Conservation (phyloP, 2,888 invertebrate genomes). For the Eurois occulta region DNA sequence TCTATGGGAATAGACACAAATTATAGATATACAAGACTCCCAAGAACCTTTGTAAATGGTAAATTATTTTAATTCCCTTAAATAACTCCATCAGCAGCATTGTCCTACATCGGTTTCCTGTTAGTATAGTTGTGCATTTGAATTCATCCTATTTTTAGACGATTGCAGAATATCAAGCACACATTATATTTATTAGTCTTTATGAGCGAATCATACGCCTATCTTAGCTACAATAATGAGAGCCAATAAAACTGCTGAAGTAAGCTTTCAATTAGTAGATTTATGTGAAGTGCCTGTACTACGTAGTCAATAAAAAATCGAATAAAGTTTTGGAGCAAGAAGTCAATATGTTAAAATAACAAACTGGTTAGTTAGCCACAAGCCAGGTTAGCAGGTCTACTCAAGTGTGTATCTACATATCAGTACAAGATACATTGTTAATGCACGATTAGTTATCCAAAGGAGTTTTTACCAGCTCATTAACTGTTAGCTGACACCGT, state of each 20-base stretch:
- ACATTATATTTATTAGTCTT: conserved; percentile 32
- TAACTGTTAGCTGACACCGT: conserved; percentile 86
- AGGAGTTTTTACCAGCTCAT: conserved; percentile 86
- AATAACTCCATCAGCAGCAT: conserved; percentile 32
- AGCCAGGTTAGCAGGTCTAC: conserved; percentile 48
- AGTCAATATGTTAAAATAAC: not conserved
- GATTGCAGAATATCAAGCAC: conserved; percentile 42
- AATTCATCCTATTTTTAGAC: conserved; percentile 58
- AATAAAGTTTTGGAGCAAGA: not conserved
- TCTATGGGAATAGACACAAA: conserved; percentile 46
- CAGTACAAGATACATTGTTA: conserved; percentile 55
- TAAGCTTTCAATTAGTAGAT: conserved; percentile 10
- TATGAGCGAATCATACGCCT: conserved; percentile 9
- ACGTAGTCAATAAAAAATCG: not conserved
- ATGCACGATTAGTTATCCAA: conserved; percentile 73
- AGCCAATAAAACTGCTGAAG: conserved; percentile 1
- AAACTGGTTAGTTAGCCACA: conserved; percentile 12
- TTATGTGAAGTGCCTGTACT: not conserved
- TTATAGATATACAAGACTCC: not conserved
- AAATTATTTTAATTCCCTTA: conserved; percentile 37
- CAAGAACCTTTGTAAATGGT: conserved; percentile 17
- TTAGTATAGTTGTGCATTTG: conserved; percentile 50
- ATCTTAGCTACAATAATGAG: conserved; percentile 17
- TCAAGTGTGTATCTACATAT: conserved; percentile 40
- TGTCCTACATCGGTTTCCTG: conserved; percentile 64